A percentile compares a stretch with the other conserved stretches of the same genome.
Conservation (phyloP, 1,140 invertebrate genomes). For the Brachionus koreanus region DNA sequence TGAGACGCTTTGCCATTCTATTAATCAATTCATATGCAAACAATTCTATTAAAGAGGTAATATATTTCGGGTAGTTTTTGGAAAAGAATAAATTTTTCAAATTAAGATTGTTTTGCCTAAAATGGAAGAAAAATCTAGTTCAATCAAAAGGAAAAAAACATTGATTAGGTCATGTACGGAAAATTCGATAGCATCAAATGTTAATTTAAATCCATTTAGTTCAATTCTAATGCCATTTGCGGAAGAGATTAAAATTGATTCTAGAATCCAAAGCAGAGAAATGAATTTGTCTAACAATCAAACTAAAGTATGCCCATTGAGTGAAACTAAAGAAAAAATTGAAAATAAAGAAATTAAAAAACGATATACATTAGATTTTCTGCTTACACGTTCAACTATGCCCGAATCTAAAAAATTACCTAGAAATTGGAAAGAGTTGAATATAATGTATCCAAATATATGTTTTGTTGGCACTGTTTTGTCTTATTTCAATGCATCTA, state of each 20-base stretch:
- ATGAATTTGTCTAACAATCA: background rate
- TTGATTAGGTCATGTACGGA: slow-evolving; percentile 13
- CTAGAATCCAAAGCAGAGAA: background rate
- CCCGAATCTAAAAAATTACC: slow-evolving; percentile 8
- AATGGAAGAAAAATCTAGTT: background rate
- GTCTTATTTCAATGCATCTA: slow-evolving; percentile 6
- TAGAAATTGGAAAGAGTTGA: slow-evolving; percentile 21
- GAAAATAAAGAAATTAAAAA: background rate
- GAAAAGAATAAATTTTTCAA: background rate
- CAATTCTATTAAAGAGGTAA: slow-evolving; percentile 11
- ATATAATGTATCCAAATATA: slow-evolving; percentile 23
- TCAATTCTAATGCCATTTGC: background rate
- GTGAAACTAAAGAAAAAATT: background rate
- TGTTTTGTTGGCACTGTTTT: slow-evolving; percentile 19
- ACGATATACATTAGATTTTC: background rate
- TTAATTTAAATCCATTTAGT: background rate
- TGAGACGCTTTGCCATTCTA: background rate
- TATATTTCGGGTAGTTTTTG: background rate
- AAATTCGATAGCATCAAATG: background rate
- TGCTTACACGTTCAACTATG: background rate
- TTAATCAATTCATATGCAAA: slow-evolving; percentile 32
- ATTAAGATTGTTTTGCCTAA: slow-evolving; percentile 11
- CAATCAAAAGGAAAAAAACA: background rate
- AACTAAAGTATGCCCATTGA: background rate
- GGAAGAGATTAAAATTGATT: background rate